Percentiles rank a stretch among this genome's conserved stretches.
Conservation (phyloP, 1,140 invertebrate species). For the Drosophila truncata region DNA sequence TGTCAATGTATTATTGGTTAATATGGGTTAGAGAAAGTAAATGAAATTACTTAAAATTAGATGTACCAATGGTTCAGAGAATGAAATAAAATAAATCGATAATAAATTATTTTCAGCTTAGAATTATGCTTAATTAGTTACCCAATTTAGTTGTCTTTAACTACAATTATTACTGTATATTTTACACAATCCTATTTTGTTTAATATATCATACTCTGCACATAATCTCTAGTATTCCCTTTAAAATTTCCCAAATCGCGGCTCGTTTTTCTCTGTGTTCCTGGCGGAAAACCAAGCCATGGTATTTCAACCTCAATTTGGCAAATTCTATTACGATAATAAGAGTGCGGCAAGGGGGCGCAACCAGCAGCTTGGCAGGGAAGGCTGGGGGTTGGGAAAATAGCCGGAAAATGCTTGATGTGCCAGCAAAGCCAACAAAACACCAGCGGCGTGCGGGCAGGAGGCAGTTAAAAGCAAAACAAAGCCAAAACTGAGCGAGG, state of each 20-base stretch:
- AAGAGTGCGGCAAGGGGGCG: slow-evolving; percentile 46
- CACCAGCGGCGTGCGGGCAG: slow-evolving; percentile 8
- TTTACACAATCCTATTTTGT: no score
- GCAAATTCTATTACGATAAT: slow-evolving; percentile 85
- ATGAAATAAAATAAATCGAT: background rate
- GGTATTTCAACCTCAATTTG: slow-evolving; percentile 85
- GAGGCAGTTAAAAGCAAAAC: slow-evolving; percentile 77
- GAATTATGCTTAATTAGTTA: background rate
- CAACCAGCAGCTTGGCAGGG: slow-evolving; percentile 11
- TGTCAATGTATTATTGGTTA: background rate
- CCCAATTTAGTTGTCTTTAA: background rate
- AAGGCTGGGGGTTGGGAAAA: slow-evolving; percentile 44
- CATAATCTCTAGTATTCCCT: background rate
- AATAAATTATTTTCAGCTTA: background rate
- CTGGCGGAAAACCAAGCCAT: slow-evolving; percentile 27
- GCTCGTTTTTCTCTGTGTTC: background rate
- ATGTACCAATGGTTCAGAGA: background rate
- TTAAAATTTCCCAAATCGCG: background rate
- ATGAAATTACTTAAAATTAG: background rate
- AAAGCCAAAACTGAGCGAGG: slow-evolving; percentile 44
- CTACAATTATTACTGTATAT: background rate
- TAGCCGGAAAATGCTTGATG: slow-evolving; percentile 82
- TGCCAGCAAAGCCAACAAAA: slow-evolving; percentile 34
- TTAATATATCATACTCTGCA: background rate
- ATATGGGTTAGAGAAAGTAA: background rate